phyloP scores from a whole-genome alignment of 2,797 vertebrate genomes.

The Remorina albescens region DNA sequence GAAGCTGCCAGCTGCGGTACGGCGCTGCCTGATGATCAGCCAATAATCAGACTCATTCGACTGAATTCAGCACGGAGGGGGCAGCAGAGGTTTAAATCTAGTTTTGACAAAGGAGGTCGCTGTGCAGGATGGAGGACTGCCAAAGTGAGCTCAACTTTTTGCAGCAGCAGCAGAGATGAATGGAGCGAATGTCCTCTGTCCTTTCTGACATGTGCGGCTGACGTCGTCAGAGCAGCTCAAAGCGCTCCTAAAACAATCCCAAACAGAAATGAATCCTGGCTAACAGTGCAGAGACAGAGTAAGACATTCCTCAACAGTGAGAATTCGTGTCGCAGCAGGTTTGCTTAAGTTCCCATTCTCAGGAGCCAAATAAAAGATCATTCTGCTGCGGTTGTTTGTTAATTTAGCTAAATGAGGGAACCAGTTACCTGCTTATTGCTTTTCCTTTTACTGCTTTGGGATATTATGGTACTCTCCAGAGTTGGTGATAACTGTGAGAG shows the following conservation, averaged over 20 bases:
- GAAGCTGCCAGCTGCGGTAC: constrained; percentile 22
- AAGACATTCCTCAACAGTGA: neutral
- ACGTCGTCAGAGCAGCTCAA: constrained; percentile 28
- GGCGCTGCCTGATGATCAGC: constrained; percentile 36
- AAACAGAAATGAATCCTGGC: neutral
- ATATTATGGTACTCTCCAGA: neutral
- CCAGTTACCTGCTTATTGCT: too few relatives aligned
- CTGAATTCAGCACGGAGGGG: constrained; percentile 28
- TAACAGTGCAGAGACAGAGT: neutral
- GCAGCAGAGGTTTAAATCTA: constrained; percentile 25
- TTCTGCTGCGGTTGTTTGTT: too few relatives aligned
- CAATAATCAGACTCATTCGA: constrained; percentile 52
- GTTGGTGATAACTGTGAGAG: neutral
- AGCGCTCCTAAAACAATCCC: constrained; percentile 20
- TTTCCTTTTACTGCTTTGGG: too few relatives aligned
- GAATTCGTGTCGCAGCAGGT: neutral
- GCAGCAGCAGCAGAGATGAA: constrained; percentile 34
- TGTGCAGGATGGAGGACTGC: constrained; percentile 11
- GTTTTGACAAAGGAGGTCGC: constrained; percentile 13
- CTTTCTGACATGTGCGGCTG: constrained; percentile 33
- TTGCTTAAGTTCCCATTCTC: neutral
- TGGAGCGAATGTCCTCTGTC: neutral
- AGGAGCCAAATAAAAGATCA: too few relatives aligned
- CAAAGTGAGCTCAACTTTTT: constrained; percentile 44
- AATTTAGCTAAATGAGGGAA: too few relatives aligned